phyloP scores from a whole-genome alignment of 2,113 vertebrate species.

The Nipponia nippon region DNA sequence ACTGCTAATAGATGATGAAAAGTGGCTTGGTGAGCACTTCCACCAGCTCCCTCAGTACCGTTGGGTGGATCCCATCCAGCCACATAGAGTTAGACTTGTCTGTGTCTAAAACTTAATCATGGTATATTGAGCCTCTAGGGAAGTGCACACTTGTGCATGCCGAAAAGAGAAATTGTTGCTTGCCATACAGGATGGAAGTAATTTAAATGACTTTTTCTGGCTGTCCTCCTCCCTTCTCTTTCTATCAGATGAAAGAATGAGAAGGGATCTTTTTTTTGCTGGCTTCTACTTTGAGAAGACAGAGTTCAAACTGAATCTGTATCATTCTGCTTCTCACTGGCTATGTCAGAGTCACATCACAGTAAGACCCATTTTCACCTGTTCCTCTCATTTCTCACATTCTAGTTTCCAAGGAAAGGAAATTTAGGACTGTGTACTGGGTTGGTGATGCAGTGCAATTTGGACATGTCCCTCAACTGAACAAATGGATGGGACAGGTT shows the following conservation, averaged over 20 bases:
- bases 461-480: background rate
- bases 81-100: background rate
- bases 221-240: background rate
- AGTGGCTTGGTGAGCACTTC: background rate
- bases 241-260: background rate
- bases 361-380: background rate
- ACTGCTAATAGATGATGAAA: background rate
- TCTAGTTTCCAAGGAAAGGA: background rate
- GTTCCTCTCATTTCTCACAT: background rate
- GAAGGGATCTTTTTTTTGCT: background rate
- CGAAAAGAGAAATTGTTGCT: background rate
- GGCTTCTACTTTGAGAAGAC: background rate
- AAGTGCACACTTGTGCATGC: background rate
- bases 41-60: background rate
- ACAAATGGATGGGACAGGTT: background rate
- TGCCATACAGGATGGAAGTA: background rate
- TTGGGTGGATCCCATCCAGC: background rate
- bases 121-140: background rate
- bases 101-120: background rate
- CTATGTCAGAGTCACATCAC: background rate
- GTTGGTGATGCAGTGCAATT: background rate
- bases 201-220: background rate
- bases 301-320: background rate
- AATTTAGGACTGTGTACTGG: background rate
- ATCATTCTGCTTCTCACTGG: background rate